Evolutionary conservation across 1,140 invertebrate genomes (phyloP), one percentile per base, ranked within the genome.

Genomic region (Brachystomella parvula): DNA sequence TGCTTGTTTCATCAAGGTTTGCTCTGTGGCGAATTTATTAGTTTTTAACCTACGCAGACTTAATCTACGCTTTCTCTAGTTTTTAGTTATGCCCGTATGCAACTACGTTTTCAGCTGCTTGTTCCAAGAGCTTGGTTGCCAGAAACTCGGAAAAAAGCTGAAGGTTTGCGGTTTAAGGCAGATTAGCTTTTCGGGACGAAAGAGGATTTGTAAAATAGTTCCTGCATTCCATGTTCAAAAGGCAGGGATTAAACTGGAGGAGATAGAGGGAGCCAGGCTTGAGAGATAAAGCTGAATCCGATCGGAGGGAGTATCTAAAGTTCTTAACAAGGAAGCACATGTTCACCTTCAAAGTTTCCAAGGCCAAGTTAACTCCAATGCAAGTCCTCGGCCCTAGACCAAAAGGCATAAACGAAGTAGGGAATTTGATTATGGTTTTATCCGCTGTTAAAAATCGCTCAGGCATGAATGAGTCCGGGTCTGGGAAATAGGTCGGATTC

Each of bases 321-420:
- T 66, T 47, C 47, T 2, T 24, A 17, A 64, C 24, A 44, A 70
- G n/a, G 3, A n/a, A 28, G 17, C 24, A 24, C 0, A 64, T 0
- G 21, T 57, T 61, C 28, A 66, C 24, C 57, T 66, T 66, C 0
- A 58, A n/a, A n/a, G 47, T 64, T 35, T 58, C 47, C 32, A 62
- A 63, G 12, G 60, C 69, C 47, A 62, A 63, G 32, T 63, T 64
- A 57, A 70, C 66, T 17, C 68, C 68, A 32, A 57, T 33, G 24
- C 47, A 84, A 60, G 77, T 80, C 6, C 85, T 76, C 3, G 81
- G 79, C 19, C 85, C 85, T 60, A 83, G 84, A 0, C 85, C 85
- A 70, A 87, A 87, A 0, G 83, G 83, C 33, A 78, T 75, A 67
- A 78, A 81, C 3, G 81, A 79, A 61, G 85, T 85, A 0, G 83